Percentiles rank a stretch among this genome's conserved stretches.
phyloP scores from a whole-genome alignment of 2,113 vertebrate genomes.

The Panthera uncia region DNA sequence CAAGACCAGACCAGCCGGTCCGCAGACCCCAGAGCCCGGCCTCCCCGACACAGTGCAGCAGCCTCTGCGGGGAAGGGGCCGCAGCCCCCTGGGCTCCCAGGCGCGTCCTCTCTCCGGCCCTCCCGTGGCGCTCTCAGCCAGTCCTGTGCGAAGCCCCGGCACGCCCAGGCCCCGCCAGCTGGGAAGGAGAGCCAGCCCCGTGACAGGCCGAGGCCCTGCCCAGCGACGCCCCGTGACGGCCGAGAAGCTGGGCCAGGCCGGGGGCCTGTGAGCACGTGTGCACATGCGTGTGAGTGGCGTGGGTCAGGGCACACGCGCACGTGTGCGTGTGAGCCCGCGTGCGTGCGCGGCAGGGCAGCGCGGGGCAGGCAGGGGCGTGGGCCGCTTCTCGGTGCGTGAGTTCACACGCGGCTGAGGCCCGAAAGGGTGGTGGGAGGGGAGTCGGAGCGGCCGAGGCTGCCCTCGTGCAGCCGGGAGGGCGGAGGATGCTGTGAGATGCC shows the following conservation, averaged over 20 bases:
- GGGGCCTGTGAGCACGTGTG: background rate
- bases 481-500: background rate
- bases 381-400: background rate
- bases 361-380: background rate
- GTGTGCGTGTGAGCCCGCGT: background rate
- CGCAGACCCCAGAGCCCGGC: background rate
- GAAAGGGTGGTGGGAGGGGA: background rate
- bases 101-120: background rate
- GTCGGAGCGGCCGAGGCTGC: background rate
- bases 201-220: accelerated
- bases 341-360: background rate
- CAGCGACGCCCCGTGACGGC: background rate
- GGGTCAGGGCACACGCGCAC: too few species aligned
- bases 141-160: background rate
- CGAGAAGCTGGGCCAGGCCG: background rate
- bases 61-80: background rate
- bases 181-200: background rate
- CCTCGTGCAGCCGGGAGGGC: background rate
- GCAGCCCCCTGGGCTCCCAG: too few species aligned
- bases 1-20: background rate
- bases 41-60: background rate
- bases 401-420: background rate
- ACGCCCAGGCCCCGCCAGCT: background rate
- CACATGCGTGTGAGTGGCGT: background rate
- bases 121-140: background rate